Percentiles rank a stretch among this genome's conserved stretches.
phyloP scores from a whole-genome alignment of 2,888 invertebrate genomes.

The Microdon myrmicae region DNA sequence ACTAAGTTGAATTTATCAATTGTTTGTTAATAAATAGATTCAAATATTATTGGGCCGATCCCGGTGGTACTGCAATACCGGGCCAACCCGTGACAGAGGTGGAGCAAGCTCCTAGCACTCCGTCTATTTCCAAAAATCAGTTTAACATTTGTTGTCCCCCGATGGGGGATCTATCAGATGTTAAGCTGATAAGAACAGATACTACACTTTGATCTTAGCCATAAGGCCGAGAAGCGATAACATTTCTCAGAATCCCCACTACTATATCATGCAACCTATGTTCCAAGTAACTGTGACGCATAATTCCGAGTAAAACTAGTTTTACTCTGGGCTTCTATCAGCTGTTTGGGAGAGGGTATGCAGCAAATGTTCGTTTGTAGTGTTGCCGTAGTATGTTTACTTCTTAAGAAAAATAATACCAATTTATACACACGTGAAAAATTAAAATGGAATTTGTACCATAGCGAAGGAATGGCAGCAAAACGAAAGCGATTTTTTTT shows the following conservation, averaged over 20 bases:
- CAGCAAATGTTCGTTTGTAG: background rate
- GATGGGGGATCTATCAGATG: constrained; percentile 73
- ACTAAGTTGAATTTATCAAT: too few relatives aligned
- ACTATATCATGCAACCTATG: constrained; percentile 9
- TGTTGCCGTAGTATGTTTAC: background rate
- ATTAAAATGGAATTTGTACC: background rate
- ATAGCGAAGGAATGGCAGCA: background rate
- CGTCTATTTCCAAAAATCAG: constrained; percentile 70
- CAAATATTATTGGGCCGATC: constrained; percentile 68
- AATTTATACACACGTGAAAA: background rate
- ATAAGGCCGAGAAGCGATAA: constrained; percentile 70
- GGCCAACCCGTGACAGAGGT: constrained; percentile 75
- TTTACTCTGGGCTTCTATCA: constrained; percentile 12
- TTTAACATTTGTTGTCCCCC: constrained; percentile 71
- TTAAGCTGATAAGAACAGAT: constrained; percentile 79
- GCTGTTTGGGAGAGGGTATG: background rate
- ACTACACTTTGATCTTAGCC: constrained; percentile 75
- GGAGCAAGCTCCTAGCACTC: constrained; percentile 74
- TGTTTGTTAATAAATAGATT: too few relatives aligned
- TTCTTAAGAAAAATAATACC: background rate
- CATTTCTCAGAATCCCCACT: background rate
- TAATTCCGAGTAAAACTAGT: background rate
- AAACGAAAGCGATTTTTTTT: background rate
- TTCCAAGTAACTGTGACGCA: constrained; percentile 20
- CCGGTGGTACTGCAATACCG: constrained; percentile 76